Evolutionary conservation across 2,797 vertebrate species (phyloP), one percentile per base, ranked within the genome.

Genomic region (Xenopus petersii): DNA sequence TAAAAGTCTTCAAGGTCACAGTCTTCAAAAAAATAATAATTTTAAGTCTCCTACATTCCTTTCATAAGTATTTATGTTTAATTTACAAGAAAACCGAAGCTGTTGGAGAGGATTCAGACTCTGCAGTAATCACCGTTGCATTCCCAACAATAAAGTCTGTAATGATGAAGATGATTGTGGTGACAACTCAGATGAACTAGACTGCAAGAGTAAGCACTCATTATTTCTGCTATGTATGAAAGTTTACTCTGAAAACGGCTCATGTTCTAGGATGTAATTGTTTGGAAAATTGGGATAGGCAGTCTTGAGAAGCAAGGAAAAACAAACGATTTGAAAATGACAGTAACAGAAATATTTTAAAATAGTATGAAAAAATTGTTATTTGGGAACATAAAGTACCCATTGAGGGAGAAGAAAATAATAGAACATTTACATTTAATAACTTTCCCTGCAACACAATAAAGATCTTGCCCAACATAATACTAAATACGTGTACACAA

Each of bases 161-260:
- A 93, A 98, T 4, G 94, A 93, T 1, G 84, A 83, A 74, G 89
- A 98, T 4, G 93, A 99, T 83, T 99, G 97, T 16, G 94, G 95
- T 15, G 97, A 99, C 87, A 94, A 91, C 79, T 96, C 97, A 1
- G 97, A 99, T 83, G 97, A 99, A 81, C 79, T 90, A 47, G 93
- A 95, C 83, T 99, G 97, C 79, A 94, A 96, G 91, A 89, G 97
- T 99, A 91, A 93, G 83, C 91, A 80, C 10, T 71, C 33, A 0
- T 36, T 68, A 75, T 70, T 81, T 80, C 26, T 77, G 15, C 13
- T 67, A 67, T 63, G 70, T 49, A 72, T 68, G 72, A 2, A 0
- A 46, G 70, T 54, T 73, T 75, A 2, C 13, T 80, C 16, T 64
- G 60, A 64, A 67, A 61, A 70, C 70, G 74, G 71, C 26, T 59